Conservation (phyloP, 2,797 vertebrate species). For the Petrocephalus schoutedeni region DNA sequence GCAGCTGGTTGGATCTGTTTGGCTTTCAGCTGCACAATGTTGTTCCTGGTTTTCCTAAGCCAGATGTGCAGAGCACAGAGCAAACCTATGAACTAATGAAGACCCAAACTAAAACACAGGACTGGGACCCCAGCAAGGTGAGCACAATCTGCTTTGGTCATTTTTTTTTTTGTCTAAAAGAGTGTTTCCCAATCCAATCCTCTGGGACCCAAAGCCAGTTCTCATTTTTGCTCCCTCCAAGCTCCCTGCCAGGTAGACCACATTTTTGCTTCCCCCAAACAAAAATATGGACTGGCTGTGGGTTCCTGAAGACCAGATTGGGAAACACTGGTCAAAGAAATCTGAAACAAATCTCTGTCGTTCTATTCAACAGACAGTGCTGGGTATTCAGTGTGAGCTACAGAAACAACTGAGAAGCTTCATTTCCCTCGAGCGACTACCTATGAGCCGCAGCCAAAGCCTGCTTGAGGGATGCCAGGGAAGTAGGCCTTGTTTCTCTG, state of each 20-base stretch:
- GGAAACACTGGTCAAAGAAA: background rate
- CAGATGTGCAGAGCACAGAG: slow-evolving; percentile 80
- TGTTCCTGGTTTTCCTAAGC: slow-evolving; percentile 92
- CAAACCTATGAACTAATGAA: slow-evolving; percentile 90
- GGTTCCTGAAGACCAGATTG: background rate
- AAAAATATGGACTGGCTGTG: background rate
- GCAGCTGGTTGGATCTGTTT: slow-evolving; percentile 95
- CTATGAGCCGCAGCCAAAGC: slow-evolving; percentile 69
- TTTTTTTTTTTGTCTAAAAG: background rate
- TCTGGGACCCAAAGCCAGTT: background rate
- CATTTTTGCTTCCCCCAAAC: background rate
- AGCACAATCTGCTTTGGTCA: background rate
- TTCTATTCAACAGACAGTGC: slow-evolving; percentile 63
- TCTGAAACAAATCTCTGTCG: background rate
- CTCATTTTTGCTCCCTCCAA: background rate
- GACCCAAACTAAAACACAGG: slow-evolving; percentile 88
- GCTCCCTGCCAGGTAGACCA: background rate
- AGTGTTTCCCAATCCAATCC: background rate
- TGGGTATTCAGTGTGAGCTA: slow-evolving; percentile 94
- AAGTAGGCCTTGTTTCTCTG: slow-evolving; percentile 75
- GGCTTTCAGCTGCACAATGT: slow-evolving; percentile 97
- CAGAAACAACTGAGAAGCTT: slow-evolving; percentile 87
- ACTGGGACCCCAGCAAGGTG: slow-evolving; percentile 98
- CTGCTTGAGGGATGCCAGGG: slow-evolving; percentile 48
- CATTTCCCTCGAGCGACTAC: slow-evolving; percentile 79